Evolutionary conservation across 2,113 vertebrate genomes (phyloP).

Genomic region (Notarius quadriscutis): DNA sequence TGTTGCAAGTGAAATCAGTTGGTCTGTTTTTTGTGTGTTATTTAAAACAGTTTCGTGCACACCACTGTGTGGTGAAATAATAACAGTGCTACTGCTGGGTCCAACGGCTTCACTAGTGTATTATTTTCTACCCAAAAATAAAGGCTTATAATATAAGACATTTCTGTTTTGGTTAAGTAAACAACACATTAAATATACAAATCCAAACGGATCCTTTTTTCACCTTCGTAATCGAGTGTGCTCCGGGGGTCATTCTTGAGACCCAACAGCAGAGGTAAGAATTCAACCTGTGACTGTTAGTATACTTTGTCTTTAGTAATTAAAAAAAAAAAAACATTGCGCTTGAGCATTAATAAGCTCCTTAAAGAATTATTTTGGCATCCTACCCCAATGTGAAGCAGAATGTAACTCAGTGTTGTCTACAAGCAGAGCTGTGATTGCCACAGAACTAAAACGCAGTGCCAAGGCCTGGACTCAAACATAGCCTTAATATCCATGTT

Average conservation of each 20-base stretch:
- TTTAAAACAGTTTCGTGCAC: neutral
- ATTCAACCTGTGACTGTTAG: neutral
- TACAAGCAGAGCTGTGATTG: neutral
- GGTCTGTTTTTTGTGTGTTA: neutral
- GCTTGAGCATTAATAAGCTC: neutral
- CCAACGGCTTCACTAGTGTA: neutral
- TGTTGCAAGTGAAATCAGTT: neutral
- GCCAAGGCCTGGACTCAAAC: constrained; percentile 45
- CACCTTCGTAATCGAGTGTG: neutral
- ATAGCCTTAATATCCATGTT: constrained; percentile 48
- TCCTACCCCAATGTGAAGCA: neutral
- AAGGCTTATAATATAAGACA: neutral
- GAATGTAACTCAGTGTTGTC: constrained; percentile 20
- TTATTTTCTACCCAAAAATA: neutral
- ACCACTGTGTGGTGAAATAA: neutral
- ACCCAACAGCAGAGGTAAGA: neutral
- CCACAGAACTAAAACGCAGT: constrained; percentile 13
- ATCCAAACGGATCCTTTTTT: neutral
- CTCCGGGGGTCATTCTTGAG: neutral
- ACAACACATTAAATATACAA: neutral
- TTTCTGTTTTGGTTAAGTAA: neutral
- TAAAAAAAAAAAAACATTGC: neutral
- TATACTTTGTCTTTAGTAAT: neutral
- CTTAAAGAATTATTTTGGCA: neutral
- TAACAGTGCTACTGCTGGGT: neutral